These are phyloP conservation scores for Coptodon rendalli DNA, from an alignment of 2,113 vertebrate species.

Conservation along the genomic window DNA sequence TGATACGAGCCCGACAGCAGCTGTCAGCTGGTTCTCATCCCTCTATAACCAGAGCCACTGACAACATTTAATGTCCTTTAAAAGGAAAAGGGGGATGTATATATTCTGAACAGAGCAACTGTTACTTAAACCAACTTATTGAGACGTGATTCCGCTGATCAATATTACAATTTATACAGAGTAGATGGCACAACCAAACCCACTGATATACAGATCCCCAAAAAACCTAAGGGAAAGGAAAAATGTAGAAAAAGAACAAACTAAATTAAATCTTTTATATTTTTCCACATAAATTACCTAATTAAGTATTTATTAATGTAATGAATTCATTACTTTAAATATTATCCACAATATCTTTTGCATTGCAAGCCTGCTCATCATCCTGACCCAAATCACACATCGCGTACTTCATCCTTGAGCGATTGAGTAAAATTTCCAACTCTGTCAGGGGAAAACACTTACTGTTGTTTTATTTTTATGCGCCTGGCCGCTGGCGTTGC, in stretches of 20 bases:
- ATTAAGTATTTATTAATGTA: neutral
- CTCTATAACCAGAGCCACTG: neutral
- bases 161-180: neutral
- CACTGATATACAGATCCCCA: neutral
- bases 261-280: neutral
- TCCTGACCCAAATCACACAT: neutral
- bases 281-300: neutral
- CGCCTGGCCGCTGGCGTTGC: neutral
- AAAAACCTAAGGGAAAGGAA: neutral
- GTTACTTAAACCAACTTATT: neutral
- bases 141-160: fast-evolving
- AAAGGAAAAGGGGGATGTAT: fast-evolving
- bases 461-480: neutral
- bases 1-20: neutral
- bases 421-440: neutral
- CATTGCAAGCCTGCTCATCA: fast-evolving
- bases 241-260: neutral
- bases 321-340: neutral
- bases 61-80: neutral
- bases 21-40: neutral
- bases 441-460: neutral
- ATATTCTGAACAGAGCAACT: neutral
- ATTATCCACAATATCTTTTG: neutral
- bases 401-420: neutral
- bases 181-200: neutral